phyloP scores from a whole-genome alignment of 2,113 vertebrate genomes.

The Paraplagusia blochii region DNA sequence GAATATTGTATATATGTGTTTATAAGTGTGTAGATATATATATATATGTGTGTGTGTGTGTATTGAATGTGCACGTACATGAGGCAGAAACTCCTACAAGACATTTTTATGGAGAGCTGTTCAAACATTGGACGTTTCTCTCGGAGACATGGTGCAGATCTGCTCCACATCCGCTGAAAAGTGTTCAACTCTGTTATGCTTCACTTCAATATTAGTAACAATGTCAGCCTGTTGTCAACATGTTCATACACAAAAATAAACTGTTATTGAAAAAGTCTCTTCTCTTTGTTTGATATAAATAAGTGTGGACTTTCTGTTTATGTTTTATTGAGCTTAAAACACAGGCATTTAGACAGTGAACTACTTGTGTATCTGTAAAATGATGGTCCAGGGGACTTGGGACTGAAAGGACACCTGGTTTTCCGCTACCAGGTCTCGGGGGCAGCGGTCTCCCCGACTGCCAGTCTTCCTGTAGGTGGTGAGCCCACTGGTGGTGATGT shows the following conservation, averaged over 20 bases:
- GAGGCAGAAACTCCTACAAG: conserved; percentile 10
- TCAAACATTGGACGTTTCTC: conserved; percentile 33
- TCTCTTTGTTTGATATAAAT: conserved; percentile 40
- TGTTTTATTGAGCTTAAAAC: conserved; percentile 11
- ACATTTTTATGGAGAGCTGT: conserved; percentile 19
- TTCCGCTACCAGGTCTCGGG: too few species aligned
- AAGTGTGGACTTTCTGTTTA: conserved; percentile 19
- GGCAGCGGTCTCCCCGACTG: too few species aligned
- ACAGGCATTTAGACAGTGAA: neutral
- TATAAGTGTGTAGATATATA: conserved; percentile 13
- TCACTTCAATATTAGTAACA: conserved; percentile 41
- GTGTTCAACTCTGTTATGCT: conserved; percentile 36
- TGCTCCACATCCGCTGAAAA: conserved; percentile 29
- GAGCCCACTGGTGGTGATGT: too few species aligned
- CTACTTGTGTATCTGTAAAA: too few species aligned
- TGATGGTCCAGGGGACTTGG: too few species aligned
- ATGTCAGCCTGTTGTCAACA: conserved; percentile 32
- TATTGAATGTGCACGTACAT: conserved; percentile 12
- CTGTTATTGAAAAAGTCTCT: conserved; percentile 28
- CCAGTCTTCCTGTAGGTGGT: too few species aligned
- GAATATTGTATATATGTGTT: conserved; percentile 14
- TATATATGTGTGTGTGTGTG: conserved; percentile 19
- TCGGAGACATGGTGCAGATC: conserved; percentile 28
- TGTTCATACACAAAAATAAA: conserved; percentile 42
- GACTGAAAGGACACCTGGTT: too few species aligned